Conservation (phyloP, 2,113 vertebrate species). For the Tragelaphus imberbis region DNA sequence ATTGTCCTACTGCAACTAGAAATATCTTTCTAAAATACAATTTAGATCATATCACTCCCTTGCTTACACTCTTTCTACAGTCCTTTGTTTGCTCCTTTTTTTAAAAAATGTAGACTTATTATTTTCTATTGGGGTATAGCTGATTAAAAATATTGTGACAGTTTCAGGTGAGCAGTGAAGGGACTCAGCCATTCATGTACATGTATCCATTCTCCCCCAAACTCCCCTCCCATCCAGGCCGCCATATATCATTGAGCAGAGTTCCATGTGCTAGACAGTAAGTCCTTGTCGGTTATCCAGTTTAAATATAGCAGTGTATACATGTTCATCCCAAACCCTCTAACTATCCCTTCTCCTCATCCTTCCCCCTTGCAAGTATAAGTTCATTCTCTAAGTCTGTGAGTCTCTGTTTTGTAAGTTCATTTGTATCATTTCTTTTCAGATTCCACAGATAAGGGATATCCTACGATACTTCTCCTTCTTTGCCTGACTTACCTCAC, state of each 20-base stretch:
- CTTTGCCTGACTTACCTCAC: neutral
- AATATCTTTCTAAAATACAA: neutral
- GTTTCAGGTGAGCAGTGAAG: neutral
- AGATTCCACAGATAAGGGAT: neutral
- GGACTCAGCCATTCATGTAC: neutral
- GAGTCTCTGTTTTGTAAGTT: neutral
- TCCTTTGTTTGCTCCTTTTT: neutral
- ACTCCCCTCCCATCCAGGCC: neutral
- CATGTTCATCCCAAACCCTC: neutral
- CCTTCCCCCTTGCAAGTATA: neutral
- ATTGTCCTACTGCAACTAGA: neutral
- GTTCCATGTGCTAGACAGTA: neutral
- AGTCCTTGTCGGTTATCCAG: neutral
- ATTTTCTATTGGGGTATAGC: neutral
- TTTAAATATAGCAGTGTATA: neutral
- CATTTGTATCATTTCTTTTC: neutral
- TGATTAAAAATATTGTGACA: neutral
- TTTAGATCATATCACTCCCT: neutral
- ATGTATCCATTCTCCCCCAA: neutral
- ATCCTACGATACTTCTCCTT: accelerated
- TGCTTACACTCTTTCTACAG: neutral
- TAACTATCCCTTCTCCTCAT: neutral
- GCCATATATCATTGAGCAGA: neutral
- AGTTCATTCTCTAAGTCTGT: neutral
- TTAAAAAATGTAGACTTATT: neutral